Evolutionary conservation across 1,140 invertebrate genomes (phyloP), one percentile per base, ranked within the genome.

Genomic region (Polypedilum vanderplanki): DNA sequence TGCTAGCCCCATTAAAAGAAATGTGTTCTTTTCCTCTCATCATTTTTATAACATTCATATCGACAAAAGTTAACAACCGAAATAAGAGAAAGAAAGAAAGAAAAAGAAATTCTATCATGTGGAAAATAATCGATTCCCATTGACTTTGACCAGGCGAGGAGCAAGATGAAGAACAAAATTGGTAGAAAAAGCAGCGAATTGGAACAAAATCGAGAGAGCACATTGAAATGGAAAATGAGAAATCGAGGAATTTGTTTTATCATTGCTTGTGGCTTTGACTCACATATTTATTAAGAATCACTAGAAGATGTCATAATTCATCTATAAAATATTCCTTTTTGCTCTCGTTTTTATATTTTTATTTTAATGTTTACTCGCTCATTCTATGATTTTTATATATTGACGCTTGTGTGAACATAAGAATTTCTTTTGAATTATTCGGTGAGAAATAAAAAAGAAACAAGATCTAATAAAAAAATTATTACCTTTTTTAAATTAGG

Each of bases 41-140:
- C n/a, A 57, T 57, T 57, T 57, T 57, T 17, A 57, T 12, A 57
- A 15, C 46, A 57, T 57, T 57, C 46, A 57, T 57, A 15, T 57
- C n/a, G 46, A 57, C 10, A 57, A 17, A 70, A 70, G 18, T 70
- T 57, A 57, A 57, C 12, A 57, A 57, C 24, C 10, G 46, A 57
- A 57, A 57, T 57, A 57, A 57, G n/a, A 57, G 4, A 33, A 46
- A 46, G 15, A 15, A 2, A 46, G 41, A 46, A 2, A 46, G 41
- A 46, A 57, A 57, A 57, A 57, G 46, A 15, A 57, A 22, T 70
- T 20, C 20, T 70, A 17, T 70, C 65, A 70, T 70, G 65, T 70
- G 65, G 65, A 70, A 70, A 70, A 70, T 70, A 70, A 70, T 70
- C 65, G 65, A 70, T 70, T 70, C 20, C 20, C 20, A 70, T 70